Evolutionary conservation across 2,797 vertebrate species (phyloP).

Genomic region (Chanos chanos): DNA sequence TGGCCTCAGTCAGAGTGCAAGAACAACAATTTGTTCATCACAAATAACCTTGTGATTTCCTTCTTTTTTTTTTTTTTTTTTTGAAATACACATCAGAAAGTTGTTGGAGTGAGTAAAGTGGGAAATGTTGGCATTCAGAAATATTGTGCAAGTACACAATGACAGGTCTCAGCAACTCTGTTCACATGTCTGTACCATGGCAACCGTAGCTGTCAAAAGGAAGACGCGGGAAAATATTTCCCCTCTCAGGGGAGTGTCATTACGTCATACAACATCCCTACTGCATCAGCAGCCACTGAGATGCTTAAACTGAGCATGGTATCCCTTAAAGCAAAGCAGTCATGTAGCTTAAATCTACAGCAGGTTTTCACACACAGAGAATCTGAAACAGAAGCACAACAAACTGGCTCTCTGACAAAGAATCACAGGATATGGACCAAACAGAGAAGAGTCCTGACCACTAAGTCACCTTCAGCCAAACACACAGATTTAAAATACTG

Average conservation of each 20-base stretch:
- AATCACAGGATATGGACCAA: slow-evolving; percentile 21
- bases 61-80: too few relatives aligned
- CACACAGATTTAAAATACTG: slow-evolving; percentile 9
- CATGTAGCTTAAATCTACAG: slow-evolving; percentile 29
- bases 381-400: slow-evolving; percentile 54
- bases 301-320: slow-evolving; percentile 25
- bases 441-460: slow-evolving; percentile 26
- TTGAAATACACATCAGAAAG: too few relatives aligned
- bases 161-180: neutral
- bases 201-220: slow-evolving; percentile 15
- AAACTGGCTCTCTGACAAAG: slow-evolving; percentile 9
- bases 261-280: slow-evolving; percentile 44
- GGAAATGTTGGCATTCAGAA: too few relatives aligned
- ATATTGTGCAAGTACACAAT: too few relatives aligned
- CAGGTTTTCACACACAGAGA: slow-evolving; percentile 51
- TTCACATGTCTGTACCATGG: neutral
- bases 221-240: slow-evolving; percentile 23
- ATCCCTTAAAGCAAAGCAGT: slow-evolving; percentile 49
- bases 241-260: slow-evolving; percentile 34
- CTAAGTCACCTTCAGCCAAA: slow-evolving; percentile 33
- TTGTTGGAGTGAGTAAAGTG: too few relatives aligned
- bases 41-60: too few relatives aligned
- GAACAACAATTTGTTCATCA: too few relatives aligned
- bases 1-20: too few relatives aligned
- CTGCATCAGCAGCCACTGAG: slow-evolving; percentile 25